Percentiles rank a stretch among this genome's conserved stretches.
Conservation (phyloP, 2,797 vertebrate species). For the Falco biarmicus region DNA sequence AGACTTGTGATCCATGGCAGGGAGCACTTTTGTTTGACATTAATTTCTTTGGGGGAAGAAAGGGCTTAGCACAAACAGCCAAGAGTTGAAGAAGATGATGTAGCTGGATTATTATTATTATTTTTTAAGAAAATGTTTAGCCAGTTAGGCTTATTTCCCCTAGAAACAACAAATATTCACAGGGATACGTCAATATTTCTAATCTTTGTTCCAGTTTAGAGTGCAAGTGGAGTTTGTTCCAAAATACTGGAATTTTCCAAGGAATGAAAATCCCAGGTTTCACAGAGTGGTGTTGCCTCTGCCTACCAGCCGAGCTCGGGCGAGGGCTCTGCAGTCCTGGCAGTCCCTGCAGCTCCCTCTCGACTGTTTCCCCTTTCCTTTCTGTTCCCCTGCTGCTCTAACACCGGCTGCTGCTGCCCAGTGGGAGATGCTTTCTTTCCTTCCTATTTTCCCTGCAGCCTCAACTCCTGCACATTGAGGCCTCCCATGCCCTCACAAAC, state of each 20-base stretch:
- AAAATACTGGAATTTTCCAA: neutral
- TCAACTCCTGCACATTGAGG: neutral
- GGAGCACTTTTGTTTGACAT: neutral
- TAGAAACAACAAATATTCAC: neutral
- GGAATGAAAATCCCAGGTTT: neutral
- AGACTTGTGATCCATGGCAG: neutral
- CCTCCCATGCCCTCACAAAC: neutral
- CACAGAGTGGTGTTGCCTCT: accelerated
- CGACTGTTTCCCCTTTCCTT: neutral
- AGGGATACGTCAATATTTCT: neutral
- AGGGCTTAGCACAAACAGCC: neutral
- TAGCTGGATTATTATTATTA: too few relatives aligned
- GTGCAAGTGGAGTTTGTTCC: neutral
- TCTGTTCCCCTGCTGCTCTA: neutral
- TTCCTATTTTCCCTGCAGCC: neutral
- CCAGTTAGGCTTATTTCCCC: neutral
- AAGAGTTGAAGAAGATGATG: neutral
- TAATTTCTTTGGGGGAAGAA: neutral
- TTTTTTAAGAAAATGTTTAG: neutral
- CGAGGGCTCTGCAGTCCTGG: neutral
- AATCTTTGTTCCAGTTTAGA: neutral
- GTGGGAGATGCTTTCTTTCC: neutral
- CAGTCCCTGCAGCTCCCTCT: neutral
- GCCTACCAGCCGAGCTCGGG: neutral
- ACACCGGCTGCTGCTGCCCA: neutral